Conservation (phyloP, 1,140 invertebrate species). For the Aphaenogaster ashmeadi region DNA sequence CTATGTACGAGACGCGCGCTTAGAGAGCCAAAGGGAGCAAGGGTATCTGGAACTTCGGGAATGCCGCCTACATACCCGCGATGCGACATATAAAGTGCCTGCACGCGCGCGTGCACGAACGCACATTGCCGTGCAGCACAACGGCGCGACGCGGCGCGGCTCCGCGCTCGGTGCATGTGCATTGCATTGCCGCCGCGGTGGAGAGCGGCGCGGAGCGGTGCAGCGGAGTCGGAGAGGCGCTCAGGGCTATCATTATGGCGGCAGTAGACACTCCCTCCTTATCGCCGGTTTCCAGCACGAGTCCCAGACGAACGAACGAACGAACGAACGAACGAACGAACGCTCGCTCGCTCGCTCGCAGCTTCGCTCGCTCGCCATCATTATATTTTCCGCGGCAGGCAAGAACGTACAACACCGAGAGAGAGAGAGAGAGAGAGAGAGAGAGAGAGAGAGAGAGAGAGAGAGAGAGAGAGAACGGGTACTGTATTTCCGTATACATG, state of each 20-base stretch:
- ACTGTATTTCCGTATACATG: constrained; percentile 57
- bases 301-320: constrained; percentile 73
- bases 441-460: neutral
- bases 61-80: constrained; percentile 39
- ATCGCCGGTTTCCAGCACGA: constrained; percentile 84
- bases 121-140: constrained; percentile 48
- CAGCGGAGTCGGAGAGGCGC: constrained; percentile 79
- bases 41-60: constrained; percentile 16
- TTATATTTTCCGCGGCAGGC: constrained; percentile 83
- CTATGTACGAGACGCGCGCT: neutral
- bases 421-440: neutral
- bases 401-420: constrained; percentile 67
- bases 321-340: constrained; percentile 66
- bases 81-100: constrained; percentile 63
- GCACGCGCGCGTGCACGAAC: constrained; percentile 61
- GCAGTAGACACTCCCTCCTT: constrained; percentile 86
- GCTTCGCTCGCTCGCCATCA: constrained; percentile 82
- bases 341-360: constrained; percentile 69
- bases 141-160: neutral
- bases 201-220: constrained; percentile 64
- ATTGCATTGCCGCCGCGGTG: constrained; percentile 67
- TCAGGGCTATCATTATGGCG: constrained; percentile 85
- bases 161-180: constrained; percentile 69
- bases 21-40: neutral
- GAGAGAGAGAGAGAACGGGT: neutral